These are phyloP conservation scores for Cataglyphis rosenhaueri DNA, from an alignment of 2,888 invertebrate genomes.

Conservation along the genomic window DNA sequence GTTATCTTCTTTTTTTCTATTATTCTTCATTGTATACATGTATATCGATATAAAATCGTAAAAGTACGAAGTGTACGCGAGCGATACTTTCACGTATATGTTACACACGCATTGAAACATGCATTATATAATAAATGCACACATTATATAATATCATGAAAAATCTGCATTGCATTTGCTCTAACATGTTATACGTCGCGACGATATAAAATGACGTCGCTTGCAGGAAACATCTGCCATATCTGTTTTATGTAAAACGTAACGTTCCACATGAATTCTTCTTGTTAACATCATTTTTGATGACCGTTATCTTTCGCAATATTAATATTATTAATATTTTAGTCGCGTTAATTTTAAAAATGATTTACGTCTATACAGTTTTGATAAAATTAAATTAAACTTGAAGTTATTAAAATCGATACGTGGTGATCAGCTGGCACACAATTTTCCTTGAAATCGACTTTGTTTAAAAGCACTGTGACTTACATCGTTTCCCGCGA, in stretches of 20 bases:
- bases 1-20: neutral
- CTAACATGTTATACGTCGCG: neutral
- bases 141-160: neutral
- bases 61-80: neutral
- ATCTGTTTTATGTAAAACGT: too few species aligned
- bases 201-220: neutral
- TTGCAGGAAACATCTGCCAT: neutral
- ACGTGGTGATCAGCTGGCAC: neutral
- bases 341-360: neutral
- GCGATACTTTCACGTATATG: neutral
- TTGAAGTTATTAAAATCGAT: neutral
- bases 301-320: neutral
- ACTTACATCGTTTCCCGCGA: neutral
- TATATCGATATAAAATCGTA: neutral
- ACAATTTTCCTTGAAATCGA: neutral
- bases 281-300: too few species aligned
- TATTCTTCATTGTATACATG: neutral
- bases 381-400: neutral
- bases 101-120: too few species aligned
- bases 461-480: neutral
- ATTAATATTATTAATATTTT: neutral
- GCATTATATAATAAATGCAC: neutral
- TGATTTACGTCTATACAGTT: neutral
- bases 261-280: too few species aligned
- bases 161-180: neutral